Conservation (phyloP, 2,797 vertebrate species). For the Buphagus erythrorhynchus region DNA sequence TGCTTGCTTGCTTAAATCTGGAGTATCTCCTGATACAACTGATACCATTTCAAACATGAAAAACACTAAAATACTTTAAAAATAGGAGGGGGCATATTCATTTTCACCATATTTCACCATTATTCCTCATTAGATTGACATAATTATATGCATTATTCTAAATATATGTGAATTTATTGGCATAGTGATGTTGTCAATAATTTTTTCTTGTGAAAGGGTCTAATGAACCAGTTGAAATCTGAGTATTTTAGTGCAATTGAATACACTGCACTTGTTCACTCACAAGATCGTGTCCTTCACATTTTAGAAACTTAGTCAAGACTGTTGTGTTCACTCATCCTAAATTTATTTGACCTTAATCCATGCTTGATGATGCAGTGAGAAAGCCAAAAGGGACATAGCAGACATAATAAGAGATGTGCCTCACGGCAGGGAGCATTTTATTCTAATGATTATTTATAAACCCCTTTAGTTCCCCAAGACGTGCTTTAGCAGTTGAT, state of each 20-base stretch:
- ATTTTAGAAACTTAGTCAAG: conserved; percentile 33
- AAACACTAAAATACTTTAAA: neutral
- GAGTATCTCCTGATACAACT: neutral
- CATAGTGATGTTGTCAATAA: neutral
- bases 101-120: neutral
- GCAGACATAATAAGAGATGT: conserved; percentile 40
- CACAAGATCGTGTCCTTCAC: neutral
- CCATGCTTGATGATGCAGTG: conserved; percentile 37
- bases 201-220: neutral
- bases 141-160: neutral
- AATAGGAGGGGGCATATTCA: neutral
- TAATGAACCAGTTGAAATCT: neutral
- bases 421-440: conserved; percentile 29
- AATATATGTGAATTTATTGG: neutral
- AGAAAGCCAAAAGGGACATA: conserved; percentile 24
- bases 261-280: neutral
- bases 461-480: conserved; percentile 28
- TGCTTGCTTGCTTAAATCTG: neutral
- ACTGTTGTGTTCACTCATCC: conserved; percentile 24
- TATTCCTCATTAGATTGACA: neutral
- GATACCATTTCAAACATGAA: neutral
- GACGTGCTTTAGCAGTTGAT: conserved; percentile 19
- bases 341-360: conserved; percentile 68
- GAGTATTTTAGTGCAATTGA: neutral
- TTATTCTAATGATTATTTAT: conserved; percentile 54